Evolutionary conservation across 2,888 invertebrate species (phyloP).

Genomic region (Nomada fucata): DNA sequence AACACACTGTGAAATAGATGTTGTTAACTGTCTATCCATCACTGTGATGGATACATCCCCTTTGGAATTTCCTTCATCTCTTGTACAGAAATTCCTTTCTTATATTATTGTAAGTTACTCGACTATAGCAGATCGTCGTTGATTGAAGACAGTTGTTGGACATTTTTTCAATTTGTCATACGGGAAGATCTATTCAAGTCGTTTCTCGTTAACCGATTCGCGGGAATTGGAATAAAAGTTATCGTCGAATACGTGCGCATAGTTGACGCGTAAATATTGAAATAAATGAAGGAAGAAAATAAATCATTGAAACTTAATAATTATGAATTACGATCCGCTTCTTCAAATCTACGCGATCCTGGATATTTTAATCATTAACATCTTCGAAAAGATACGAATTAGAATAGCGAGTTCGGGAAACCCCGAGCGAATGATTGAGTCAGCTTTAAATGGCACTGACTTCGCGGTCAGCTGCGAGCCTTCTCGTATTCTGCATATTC

Average conservation of each 20-base stretch:
- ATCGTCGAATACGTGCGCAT: no score
- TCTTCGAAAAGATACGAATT: constrained; percentile 2
- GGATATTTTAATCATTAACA: not conserved
- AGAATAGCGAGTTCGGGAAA: constrained; percentile 31
- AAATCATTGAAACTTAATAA: no score
- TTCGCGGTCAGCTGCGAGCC: constrained; percentile 40
- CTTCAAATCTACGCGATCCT: not conserved
- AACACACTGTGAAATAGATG: not conserved
- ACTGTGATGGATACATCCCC: not conserved
- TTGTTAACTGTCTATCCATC: not conserved
- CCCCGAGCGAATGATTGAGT: constrained; percentile 52
- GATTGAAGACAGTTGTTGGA: no score
- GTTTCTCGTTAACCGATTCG: no score
- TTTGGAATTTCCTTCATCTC: not conserved
- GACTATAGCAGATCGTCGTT: no score
- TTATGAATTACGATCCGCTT: no score
- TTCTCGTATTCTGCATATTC: constrained; percentile 20
- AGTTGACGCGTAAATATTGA: no score
- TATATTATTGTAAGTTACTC: not conserved
- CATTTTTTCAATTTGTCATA: no score
- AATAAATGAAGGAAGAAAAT: no score
- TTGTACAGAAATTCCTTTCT: not conserved
- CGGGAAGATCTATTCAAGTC: no score
- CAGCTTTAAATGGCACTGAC: constrained; percentile 45
- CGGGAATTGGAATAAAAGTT: no score